phyloP scores from a whole-genome alignment of 1,140 invertebrate genomes.

The Trichonephila inaurata region DNA sequence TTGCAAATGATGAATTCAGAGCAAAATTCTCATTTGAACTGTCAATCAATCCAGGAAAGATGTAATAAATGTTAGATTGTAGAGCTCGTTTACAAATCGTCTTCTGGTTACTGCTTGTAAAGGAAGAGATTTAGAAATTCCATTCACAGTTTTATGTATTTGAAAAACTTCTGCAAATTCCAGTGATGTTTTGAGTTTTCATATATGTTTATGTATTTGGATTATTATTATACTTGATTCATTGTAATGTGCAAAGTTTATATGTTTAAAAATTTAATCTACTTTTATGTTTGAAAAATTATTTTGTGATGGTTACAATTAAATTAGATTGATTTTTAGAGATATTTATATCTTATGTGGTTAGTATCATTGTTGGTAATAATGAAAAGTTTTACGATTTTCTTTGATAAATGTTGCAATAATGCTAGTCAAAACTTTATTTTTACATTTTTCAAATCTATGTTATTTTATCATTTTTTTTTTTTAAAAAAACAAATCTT shows the following conservation, averaged over 20 bases:
- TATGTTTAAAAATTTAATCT: background rate
- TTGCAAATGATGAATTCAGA: background rate
- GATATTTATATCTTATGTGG: background rate
- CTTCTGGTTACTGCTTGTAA: background rate
- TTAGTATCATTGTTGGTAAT: no score
- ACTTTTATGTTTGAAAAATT: background rate
- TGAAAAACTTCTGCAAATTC: background rate
- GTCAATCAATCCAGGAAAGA: slow-evolving; percentile 8
- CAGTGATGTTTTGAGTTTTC: background rate
- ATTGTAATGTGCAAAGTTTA: background rate
- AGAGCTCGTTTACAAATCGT: slow-evolving; percentile 33
- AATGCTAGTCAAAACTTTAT: slow-evolving; percentile 12
- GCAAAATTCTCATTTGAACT: background rate
- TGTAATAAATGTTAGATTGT: background rate
- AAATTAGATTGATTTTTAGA: no score
- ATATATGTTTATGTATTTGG: slow-evolving; percentile 6
- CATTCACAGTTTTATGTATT: background rate
- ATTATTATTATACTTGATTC: background rate
- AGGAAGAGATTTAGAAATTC: background rate
- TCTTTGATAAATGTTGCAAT: background rate
- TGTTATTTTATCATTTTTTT: background rate
- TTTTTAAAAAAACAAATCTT: background rate
- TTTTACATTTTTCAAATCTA: background rate
- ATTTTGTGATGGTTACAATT: background rate
- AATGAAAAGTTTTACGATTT: no score